phyloP scores from a whole-genome alignment of 2,113 vertebrate genomes.

The Corapipo altera region DNA sequence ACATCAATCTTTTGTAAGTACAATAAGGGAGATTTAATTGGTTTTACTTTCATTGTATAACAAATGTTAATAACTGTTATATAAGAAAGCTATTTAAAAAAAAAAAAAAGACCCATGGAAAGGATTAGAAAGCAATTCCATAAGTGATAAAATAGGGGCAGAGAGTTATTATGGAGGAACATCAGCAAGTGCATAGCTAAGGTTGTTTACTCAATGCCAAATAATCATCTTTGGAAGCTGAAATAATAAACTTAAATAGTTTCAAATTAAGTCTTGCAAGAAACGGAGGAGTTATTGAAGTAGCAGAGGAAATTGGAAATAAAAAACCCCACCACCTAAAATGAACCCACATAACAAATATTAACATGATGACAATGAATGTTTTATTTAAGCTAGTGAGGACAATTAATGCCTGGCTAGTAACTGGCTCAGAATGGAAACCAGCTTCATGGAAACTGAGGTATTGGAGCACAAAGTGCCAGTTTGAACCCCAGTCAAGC shows the following conservation, averaged over 20 bases:
- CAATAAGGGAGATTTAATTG: constrained; percentile 46
- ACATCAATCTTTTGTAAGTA: constrained; percentile 48
- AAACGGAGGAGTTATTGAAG: neutral
- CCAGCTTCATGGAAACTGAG: neutral
- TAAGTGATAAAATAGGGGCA: neutral
- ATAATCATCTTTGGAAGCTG: neutral
- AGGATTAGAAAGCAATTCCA: constrained; percentile 39
- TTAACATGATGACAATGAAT: neutral
- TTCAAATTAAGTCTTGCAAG: constrained; percentile 5
- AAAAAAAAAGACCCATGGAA: neutral
- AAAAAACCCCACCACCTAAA: neutral
- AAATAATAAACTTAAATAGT: constrained; percentile 33
- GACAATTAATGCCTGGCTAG: neutral
- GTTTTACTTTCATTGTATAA: constrained; percentile 48
- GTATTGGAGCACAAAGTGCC: neutral
- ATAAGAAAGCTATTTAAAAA: neutral
- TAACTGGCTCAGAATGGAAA: neutral
- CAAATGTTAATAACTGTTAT: constrained; percentile 32
- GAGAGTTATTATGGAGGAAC: neutral
- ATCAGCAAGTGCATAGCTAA: constrained; percentile 3
- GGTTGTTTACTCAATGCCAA: constrained; percentile 4
- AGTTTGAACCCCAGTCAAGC: neutral
- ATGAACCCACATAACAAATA: neutral
- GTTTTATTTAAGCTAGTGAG: neutral
- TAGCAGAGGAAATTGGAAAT: neutral